Base-by-base conservation (phyloP, 2,113 vertebrate species). In the Ploceus nigricollis region DNA sequence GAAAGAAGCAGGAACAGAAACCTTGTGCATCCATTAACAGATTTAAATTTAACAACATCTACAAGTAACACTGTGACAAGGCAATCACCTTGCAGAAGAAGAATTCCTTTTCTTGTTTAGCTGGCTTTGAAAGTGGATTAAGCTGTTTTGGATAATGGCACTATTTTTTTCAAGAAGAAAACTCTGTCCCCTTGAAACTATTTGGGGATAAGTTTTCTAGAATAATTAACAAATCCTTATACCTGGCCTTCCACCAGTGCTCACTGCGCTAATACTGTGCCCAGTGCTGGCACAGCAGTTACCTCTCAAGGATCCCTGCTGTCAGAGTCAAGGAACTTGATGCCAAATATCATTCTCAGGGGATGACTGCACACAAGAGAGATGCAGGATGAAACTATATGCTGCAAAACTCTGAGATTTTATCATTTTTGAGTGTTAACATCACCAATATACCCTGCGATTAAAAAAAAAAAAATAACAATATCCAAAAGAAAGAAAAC, bases 81-180 rank as follows among this genome's bases (percentile, higher is more conserved):
- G 65, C 60, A 94, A 89, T 56, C 88, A 50, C 68, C 60, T 51
- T 83, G 30, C 65, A 84, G 33, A 71, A 27, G 50, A 73, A 73
- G 54, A 93, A 72, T 13, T 42, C 30, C 47, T 86, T 53, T 86
- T 61, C 90, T 86, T 61, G 23, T 60, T 88, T 30, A 42, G 31
- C 37, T 90, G 80, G 51, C 60, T 95, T 81, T 89, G 64, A 78
- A 94, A 95, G 69, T 48, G 44, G 72, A 91, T 92, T 87, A 87
- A 68, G 61, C 27, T 81, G 60, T 47, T 94, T 75, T 51, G 72
- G 47, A 83, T 56, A 89, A 60, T 6, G 24, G 64, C 33, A 50
- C 22, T 64, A 19, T 40, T 92, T 86, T 71, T 93, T 73, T 51
- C 47, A 77, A 75, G 69, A 68, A 56, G 51, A 89, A 95, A 92